A percentile compares a stretch with the other conserved stretches of the same genome.
These are phyloP conservation scores for Cassiopea andromeda DNA, from an alignment of 30 jellyfish, hydroid and myxozoan species.

Conservation along the genomic window DNA sequence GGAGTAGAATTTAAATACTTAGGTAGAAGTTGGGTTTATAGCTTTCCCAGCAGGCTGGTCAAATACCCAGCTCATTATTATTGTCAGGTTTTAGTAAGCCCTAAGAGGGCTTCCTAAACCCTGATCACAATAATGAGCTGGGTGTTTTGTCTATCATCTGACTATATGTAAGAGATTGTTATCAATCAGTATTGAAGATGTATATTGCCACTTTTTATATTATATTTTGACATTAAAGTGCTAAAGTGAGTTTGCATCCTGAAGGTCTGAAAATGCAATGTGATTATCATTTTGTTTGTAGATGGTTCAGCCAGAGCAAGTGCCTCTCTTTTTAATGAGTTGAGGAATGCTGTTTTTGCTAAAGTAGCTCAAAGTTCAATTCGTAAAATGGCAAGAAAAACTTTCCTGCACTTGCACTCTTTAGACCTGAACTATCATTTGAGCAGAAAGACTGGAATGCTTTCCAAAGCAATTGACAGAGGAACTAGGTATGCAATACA, in stretches of 20 bases:
- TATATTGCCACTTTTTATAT: too few relatives aligned
- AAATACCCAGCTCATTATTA: neutral
- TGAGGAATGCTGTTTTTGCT: conserved; percentile 97
- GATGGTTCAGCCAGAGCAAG: conserved; percentile 99
- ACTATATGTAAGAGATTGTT: too few relatives aligned
- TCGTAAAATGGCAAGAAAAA: conserved; percentile 84
- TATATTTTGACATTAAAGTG: too few relatives aligned
- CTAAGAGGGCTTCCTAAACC: neutral
- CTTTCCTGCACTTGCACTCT: conserved; percentile 90
- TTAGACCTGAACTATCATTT: conserved; percentile 95
- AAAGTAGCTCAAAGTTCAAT: conserved; percentile 95
- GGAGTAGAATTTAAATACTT: too few relatives aligned
- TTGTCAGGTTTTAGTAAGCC: too few relatives aligned
- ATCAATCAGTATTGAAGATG: too few relatives aligned
- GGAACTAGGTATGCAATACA: conserved; percentile 87
- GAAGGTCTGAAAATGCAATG: too few relatives aligned
- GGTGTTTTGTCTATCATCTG: neutral
- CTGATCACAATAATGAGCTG: neutral
- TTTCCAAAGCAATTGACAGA: conserved; percentile 97
- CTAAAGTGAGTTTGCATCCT: too few relatives aligned
- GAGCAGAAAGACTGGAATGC: conserved; percentile 95
- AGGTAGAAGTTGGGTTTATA: too few relatives aligned
- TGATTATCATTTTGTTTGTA: conserved; percentile 25
- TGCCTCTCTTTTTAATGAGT: conserved; percentile 88
- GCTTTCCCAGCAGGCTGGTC: neutral